Evolutionary conservation across 1,140 invertebrate species (phyloP).

Genomic region (Meloidogyne exigua): DNA sequence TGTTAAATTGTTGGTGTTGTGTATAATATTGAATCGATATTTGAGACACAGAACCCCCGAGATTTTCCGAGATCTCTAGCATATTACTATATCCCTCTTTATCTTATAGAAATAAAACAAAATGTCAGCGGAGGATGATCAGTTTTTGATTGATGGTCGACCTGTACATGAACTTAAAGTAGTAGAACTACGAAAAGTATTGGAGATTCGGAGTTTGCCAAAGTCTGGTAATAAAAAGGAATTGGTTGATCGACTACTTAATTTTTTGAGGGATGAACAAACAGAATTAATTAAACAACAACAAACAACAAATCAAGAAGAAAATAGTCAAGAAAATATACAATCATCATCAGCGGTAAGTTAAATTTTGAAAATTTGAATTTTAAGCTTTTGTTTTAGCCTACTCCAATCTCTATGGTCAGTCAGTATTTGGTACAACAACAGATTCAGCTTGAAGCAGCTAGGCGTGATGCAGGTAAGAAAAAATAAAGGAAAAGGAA

Average conservation of each 20-base stretch:
- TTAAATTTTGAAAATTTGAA: background rate
- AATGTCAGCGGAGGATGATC: slow-evolving; percentile 15
- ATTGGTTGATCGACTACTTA: slow-evolving; percentile 26
- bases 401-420: background rate
- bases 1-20: background rate
- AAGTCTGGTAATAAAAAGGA: slow-evolving; percentile 44
- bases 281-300: slow-evolving; percentile 16
- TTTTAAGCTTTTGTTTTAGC: background rate
- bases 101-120: background rate
- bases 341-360: slow-evolving; percentile 15
- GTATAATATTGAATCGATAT: background rate
- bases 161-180: slow-evolving; percentile 26
- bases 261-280: slow-evolving; percentile 24
- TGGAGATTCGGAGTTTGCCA: slow-evolving; percentile 36
- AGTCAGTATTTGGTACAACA: slow-evolving; percentile 23
- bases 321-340: background rate
- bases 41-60: background rate
- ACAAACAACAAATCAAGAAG: slow-evolving; percentile 6
- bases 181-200: slow-evolving; percentile 37
- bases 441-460: slow-evolving; percentile 28
- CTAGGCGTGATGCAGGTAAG: slow-evolving; percentile 22
- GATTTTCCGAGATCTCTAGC: background rate
- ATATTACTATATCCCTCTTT: background rate
- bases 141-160: slow-evolving; percentile 7
- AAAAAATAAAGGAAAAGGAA: slow-evolving; percentile 1